Percentiles rank a stretch among this genome's conserved stretches.
Conservation (phyloP, 1,140 invertebrate species). For the Galleria mellonella region DNA sequence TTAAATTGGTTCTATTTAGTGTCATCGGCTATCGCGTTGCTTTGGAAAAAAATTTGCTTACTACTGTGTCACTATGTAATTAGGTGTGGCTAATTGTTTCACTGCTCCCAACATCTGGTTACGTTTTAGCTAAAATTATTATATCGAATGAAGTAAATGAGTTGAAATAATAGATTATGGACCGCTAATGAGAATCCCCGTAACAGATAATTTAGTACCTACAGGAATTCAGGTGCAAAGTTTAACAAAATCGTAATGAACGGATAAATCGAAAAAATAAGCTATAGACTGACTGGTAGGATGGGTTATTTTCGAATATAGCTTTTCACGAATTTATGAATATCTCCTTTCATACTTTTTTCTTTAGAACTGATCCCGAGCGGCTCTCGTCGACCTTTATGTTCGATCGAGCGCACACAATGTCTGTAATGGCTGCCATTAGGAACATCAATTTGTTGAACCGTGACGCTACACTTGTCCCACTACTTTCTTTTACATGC, state of each 20-base stretch:
- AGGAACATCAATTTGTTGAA: conserved; percentile 58
- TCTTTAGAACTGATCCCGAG: conserved; percentile 31
- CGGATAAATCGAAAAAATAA: conserved; percentile 26
- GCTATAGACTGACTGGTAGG: conserved; percentile 4
- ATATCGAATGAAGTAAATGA: conserved; percentile 12
- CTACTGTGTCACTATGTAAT: conserved; percentile 13
- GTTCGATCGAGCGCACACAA: conserved; percentile 56
- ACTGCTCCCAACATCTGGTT: conserved; percentile 1
- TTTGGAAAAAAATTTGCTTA: conserved; percentile 1
- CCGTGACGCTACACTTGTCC: conserved; percentile 56
- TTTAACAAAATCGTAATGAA: conserved; percentile 16
- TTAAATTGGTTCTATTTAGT: conserved; percentile 38
- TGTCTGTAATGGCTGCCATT: conserved; percentile 61
- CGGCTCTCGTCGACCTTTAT: conserved; percentile 36
- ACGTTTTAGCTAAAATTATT: conserved; percentile 15
- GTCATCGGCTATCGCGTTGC: conserved; percentile 21
- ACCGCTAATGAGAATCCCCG: conserved; percentile 23
- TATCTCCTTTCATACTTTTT: conserved; percentile 36
- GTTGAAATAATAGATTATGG: conserved; percentile 9
- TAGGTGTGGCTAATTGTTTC: neutral
- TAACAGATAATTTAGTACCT: conserved; percentile 11
- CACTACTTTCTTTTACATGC: conserved; percentile 40
- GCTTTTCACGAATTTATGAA: conserved; percentile 32
- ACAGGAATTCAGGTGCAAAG: neutral
- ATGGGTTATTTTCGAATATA: no score